Conservation (phyloP, 2,113 vertebrate genomes). For the Gorsachius goisagi region DNA sequence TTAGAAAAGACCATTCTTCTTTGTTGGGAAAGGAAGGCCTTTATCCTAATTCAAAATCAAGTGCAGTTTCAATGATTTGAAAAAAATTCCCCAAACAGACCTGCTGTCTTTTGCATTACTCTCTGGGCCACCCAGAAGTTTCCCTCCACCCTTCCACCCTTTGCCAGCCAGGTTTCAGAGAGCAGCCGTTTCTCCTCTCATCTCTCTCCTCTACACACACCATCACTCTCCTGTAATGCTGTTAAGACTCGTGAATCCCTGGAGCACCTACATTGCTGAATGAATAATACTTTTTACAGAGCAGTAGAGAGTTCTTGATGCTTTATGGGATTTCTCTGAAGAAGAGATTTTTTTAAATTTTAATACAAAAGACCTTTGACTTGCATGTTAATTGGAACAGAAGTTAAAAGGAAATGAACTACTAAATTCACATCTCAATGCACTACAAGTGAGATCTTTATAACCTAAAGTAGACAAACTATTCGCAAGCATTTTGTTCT, state of each 20-base stretch:
- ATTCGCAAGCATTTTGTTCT: neutral
- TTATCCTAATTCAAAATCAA: neutral
- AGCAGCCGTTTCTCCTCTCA: accelerated
- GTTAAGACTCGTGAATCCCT: neutral
- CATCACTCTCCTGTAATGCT: neutral
- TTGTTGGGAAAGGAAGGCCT: accelerated
- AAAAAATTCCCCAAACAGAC: neutral
- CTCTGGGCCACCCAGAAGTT: neutral
- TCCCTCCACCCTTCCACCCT: neutral
- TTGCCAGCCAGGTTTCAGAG: neutral
- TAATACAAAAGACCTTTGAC: neutral
- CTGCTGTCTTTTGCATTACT: neutral
- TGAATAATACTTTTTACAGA: neutral
- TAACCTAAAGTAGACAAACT: neutral
- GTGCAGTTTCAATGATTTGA: neutral
- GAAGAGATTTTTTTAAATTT: neutral
- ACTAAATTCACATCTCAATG: neutral
- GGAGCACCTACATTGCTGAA: neutral
- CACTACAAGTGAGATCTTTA: neutral
- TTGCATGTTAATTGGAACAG: neutral
- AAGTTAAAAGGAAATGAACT: neutral
- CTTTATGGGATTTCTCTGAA: neutral
- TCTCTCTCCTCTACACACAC: neutral
- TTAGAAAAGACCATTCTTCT: neutral
- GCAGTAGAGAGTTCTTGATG: neutral